These are phyloP conservation scores for Varanus salvator DNA, from an alignment of 2,113 vertebrate genomes.

Conservation along the genomic window DNA sequence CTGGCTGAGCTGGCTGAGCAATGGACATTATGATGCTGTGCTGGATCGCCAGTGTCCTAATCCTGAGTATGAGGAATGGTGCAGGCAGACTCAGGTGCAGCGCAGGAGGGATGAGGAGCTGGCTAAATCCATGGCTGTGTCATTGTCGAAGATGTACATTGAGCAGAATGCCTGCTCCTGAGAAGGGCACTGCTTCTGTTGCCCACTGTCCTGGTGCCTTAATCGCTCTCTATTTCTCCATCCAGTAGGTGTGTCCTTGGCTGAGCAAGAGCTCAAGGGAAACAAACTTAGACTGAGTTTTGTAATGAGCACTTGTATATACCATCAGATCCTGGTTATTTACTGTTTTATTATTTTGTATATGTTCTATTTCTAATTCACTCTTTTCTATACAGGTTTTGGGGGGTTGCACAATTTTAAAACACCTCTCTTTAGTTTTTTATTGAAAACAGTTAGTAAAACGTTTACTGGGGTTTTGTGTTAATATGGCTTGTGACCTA, in stretches of 20 bases:
- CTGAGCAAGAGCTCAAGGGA: constrained; percentile 22
- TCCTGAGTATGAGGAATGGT: constrained; percentile 96
- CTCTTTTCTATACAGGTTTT: constrained; percentile 81
- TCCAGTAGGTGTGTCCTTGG: constrained; percentile 45
- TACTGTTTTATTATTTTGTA: constrained; percentile 68
- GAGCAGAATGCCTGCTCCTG: constrained; percentile 86
- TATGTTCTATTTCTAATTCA: constrained; percentile 56
- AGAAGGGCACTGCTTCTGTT: constrained; percentile 33
- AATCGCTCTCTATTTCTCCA: constrained; percentile 59
- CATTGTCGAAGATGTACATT: constrained; percentile 97
- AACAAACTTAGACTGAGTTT: constrained; percentile 48
- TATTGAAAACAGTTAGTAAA: constrained; percentile 72
- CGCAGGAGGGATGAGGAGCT: constrained; percentile 91
- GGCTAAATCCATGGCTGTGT: constrained; percentile 95
- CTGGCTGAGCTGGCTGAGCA: constrained; percentile 99
- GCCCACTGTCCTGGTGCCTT: constrained; percentile 75
- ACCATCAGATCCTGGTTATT: constrained; percentile 67
- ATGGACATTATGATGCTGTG: constrained; percentile 95
- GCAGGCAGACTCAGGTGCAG: constrained; percentile 90
- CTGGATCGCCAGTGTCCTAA: constrained; percentile 86
- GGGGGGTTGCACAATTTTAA: constrained; percentile 75
- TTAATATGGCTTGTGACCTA: constrained; percentile 74
- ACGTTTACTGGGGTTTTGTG: constrained; percentile 61
- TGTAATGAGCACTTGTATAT: constrained; percentile 68
- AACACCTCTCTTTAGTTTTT: constrained; percentile 70